Evolutionary conservation across 53 echinoderm and acorn worm species (phyloP), one percentile per base, ranked within the genome.

Genomic region (Echinarachnius parma): DNA sequence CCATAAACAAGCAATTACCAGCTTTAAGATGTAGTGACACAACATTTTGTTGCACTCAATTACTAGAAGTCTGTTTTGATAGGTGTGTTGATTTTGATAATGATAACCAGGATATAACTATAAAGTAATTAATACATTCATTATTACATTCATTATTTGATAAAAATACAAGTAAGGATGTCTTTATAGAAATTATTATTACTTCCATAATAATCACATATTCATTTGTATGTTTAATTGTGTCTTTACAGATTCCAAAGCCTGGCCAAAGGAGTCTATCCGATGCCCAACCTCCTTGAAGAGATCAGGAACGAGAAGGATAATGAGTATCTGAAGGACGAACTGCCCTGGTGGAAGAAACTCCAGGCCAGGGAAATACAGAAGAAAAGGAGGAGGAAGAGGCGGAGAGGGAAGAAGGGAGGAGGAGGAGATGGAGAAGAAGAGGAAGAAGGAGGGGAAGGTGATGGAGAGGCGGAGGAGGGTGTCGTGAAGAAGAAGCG

Each of bases 211-310:
- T n/a, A n/a, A n/a, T n/a, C n/a, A 45, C n/a, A 4, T 45, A 3
- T 49, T 1, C 13, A 33, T 42, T 37, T 21, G 4, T 31, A 4
- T 59, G 13, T 32, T 34, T 79, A 26, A 48, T 37, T 53, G 34
- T 64, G 15, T 24, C 31, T 60, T 31, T 31, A 21, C 62, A 92
- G 93, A 63, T 86, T 84, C 42, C 61, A 68, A 37, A 85, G 86
- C 47, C 71, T 93, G 23, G 77, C 79, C 14, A 83, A 82, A 35
- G 93, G 93, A 18, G 77, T 82, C 35, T 88, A 82, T 60, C 93
- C 93, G 5, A 72, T 80, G 48, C 80, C 82, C 14, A 66, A 88
- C 31, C 59, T 92, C 18, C 76, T 92, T 13, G 25, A 84, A 48
- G 31, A 81, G 28, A 80, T 81, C 60, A 74, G 74, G 34, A 79